phyloP scores from a whole-genome alignment of 2,888 invertebrate species.

The Caenorhabditis sp. region DNA sequence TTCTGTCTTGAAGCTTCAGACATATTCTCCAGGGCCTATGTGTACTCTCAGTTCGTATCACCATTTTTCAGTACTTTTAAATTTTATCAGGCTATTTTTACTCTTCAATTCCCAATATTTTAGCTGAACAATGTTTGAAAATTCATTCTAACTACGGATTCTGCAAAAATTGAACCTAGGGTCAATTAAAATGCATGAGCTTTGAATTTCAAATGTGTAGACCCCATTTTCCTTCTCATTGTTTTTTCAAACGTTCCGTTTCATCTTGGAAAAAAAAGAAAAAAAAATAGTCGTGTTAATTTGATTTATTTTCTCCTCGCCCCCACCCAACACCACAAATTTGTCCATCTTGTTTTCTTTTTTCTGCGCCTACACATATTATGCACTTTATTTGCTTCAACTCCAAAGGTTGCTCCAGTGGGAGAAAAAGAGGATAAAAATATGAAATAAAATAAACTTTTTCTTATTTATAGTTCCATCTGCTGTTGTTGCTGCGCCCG shows the following conservation, averaged over 20 bases:
- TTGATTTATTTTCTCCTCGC: background rate
- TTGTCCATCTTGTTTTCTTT: background rate
- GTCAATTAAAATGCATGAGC: background rate
- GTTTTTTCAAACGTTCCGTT: background rate
- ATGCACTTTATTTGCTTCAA: slow-evolving; percentile 1
- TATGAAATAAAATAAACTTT: background rate
- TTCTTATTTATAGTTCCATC: slow-evolving; percentile 31
- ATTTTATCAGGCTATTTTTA: too few species aligned
- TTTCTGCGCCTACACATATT: background rate
- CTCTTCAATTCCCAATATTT: too few species aligned
- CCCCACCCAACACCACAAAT: background rate
- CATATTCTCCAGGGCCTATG: too few species aligned
- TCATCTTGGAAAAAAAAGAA: background rate
- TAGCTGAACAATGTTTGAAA: too few species aligned
- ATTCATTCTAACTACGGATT: too few species aligned
- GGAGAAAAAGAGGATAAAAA: background rate
- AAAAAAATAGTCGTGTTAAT: background rate
- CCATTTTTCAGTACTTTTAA: too few species aligned
- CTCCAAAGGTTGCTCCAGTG: background rate
- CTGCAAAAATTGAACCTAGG: background rate
- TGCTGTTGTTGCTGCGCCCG: slow-evolving; percentile 15
- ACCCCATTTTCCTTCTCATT: background rate
- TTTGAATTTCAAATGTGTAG: background rate
- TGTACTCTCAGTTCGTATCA: too few species aligned
- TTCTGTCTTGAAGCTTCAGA: too few species aligned